Percentiles rank a stretch among this genome's conserved stretches.
These are phyloP conservation scores for Acleris literana DNA, from an alignment of 2,888 invertebrate species.

Conservation along the genomic window DNA sequence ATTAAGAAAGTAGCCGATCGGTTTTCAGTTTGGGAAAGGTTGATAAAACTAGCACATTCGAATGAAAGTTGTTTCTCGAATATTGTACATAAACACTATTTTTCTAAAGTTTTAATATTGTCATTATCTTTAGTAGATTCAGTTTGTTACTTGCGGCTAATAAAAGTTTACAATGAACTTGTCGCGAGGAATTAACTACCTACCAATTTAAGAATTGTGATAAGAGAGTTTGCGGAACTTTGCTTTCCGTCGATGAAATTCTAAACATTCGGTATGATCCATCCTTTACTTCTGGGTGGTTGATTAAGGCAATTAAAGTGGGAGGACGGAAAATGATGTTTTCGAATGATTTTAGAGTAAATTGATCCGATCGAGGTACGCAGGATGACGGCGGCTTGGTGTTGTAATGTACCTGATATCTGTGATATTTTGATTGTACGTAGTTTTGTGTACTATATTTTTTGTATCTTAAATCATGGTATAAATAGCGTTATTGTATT, in stretches of 20 bases:
- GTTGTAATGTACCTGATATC: conserved; percentile 44
- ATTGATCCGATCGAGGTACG: conserved; percentile 38
- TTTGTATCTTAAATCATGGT: conserved; percentile 69
- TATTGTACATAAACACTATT: not conserved
- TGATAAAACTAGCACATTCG: not conserved
- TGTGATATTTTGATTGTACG: conserved; percentile 75
- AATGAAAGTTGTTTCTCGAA: not conserved
- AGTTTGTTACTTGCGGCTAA: not conserved
- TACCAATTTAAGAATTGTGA: no score
- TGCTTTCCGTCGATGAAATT: conserved; percentile 1
- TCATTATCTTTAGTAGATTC: not conserved
- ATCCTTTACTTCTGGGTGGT: not conserved
- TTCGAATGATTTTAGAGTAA: conserved; percentile 42
- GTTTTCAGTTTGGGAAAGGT: conserved; percentile 4
- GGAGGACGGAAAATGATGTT: conserved; percentile 35
- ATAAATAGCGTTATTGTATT: conserved; percentile 55
- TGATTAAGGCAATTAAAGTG: conserved; percentile 1
- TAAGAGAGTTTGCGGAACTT: not conserved
- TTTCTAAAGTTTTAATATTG: not conserved
- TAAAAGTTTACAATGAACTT: not conserved
- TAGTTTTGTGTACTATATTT: conserved; percentile 69
- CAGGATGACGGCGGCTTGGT: conserved; percentile 25
- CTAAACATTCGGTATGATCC: not conserved
- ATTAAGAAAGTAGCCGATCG: not conserved
- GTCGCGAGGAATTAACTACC: not conserved